phyloP scores from a whole-genome alignment of 2,113 vertebrate species.

The Fulica atra region DNA sequence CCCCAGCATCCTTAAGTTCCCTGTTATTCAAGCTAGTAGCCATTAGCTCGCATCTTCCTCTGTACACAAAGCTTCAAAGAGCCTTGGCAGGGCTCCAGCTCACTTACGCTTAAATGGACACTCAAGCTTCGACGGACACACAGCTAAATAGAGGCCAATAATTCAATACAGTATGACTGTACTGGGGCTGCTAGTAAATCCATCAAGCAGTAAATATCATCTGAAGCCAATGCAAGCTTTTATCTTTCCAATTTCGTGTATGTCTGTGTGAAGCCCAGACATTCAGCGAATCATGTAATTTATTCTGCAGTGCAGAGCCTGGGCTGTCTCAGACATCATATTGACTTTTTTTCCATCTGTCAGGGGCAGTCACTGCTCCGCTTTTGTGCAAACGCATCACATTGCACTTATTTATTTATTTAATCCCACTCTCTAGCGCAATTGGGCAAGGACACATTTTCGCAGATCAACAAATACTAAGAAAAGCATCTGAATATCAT shows the following conservation, averaged over 20 bases:
- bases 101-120: constrained; percentile 87
- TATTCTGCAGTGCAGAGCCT: constrained; percentile 80
- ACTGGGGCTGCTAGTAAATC: constrained; percentile 84
- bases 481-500: constrained; percentile 80
- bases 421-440: constrained; percentile 64
- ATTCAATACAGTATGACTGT: constrained; percentile 86
- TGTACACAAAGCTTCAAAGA: constrained; percentile 70
- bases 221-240: constrained; percentile 87
- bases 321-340: constrained; percentile 84
- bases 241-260: constrained; percentile 86
- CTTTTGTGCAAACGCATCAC: constrained; percentile 76
- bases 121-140: constrained; percentile 79
- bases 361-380: constrained; percentile 76
- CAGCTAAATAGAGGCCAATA: constrained; percentile 87
- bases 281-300: constrained; percentile 86
- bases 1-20: constrained; percentile 46
- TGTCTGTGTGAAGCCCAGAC: constrained; percentile 77
- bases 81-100: constrained; percentile 80
- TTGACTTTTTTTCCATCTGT: constrained; percentile 81
- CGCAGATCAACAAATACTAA: constrained; percentile 79
- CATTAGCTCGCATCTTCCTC: constrained; percentile 70
- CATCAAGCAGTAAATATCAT: constrained; percentile 88
- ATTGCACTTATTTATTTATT: constrained; percentile 80
- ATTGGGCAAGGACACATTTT: constrained; percentile 78
- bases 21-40: constrained; percentile 74